A percentile compares a stretch with the other conserved stretches of the same genome.
phyloP scores from a whole-genome alignment of 1,140 invertebrate genomes.

The Drosophila punjabiensis region DNA sequence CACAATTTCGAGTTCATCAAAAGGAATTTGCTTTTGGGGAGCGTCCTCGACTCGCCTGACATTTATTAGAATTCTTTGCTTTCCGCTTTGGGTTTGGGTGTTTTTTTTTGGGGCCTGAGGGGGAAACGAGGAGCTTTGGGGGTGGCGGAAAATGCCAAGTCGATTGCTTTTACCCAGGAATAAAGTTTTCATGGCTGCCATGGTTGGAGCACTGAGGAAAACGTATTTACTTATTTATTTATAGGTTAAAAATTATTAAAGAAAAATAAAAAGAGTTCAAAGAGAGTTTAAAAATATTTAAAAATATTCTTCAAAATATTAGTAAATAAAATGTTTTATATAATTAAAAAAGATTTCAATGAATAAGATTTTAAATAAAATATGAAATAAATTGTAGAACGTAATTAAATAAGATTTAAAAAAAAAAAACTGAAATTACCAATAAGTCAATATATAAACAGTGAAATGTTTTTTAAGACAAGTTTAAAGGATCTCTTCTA shows the following conservation, averaged over 20 bases:
- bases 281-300: background rate
- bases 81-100: constrained; percentile 8
- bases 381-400: too few relatives aligned
- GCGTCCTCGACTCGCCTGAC: constrained; percentile 59
- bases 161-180: constrained; percentile 70
- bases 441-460: too few relatives aligned
- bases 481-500: too few relatives aligned
- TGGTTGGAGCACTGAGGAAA: constrained; percentile 19
- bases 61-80: constrained; percentile 80
- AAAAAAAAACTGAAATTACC: too few relatives aligned
- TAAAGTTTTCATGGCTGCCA: constrained; percentile 60
- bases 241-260: too few relatives aligned
- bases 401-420: too few relatives aligned
- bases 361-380: too few relatives aligned
- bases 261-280: background rate
- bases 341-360: background rate
- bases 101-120: background rate
- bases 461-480: too few relatives aligned
- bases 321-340: too few relatives aligned
- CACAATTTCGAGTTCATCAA: constrained; percentile 82
- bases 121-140: background rate
- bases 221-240: too few relatives aligned
- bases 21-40: constrained; percentile 73
- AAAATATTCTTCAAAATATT: background rate
- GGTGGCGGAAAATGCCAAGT: constrained; percentile 57